phyloP scores from a whole-genome alignment of 2,888 invertebrate genomes.

The Bembecia ichneumoniformis region DNA sequence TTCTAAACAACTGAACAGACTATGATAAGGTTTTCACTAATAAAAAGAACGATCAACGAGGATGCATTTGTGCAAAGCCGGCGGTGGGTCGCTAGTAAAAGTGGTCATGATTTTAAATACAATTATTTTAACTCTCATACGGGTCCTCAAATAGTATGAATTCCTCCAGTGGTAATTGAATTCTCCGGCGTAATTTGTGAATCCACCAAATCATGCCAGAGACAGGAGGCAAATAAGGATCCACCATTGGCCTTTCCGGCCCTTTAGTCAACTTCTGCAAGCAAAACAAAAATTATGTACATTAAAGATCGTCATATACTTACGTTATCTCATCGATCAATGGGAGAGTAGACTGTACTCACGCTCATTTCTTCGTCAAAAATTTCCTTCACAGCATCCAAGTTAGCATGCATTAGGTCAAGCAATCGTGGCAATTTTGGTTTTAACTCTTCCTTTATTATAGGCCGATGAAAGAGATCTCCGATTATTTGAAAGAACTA shows the following conservation, averaged over 20 bases:
- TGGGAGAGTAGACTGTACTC: slow-evolving; percentile 5
- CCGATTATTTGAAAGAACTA: slow-evolving; percentile 82
- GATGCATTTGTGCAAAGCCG: no score
- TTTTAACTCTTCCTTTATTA: slow-evolving; percentile 80
- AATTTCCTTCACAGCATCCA: slow-evolving; percentile 76
- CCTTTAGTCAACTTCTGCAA: slow-evolving; percentile 48
- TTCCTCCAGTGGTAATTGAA: slow-evolving; percentile 73
- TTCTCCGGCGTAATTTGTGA: slow-evolving; percentile 74
- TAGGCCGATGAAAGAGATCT: slow-evolving; percentile 79
- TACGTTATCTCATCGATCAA: neutral
- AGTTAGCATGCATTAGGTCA: slow-evolving; percentile 74
- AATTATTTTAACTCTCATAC: slow-evolving; percentile 31
- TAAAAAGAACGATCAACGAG: no score
- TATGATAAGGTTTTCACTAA: no score
- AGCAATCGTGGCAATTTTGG: slow-evolving; percentile 78
- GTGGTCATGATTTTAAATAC: no score
- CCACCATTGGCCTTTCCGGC: slow-evolving; percentile 68
- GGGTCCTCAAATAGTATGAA: slow-evolving; percentile 77
- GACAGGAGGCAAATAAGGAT: slow-evolving; percentile 81
- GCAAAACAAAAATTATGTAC: slow-evolving; percentile 3
- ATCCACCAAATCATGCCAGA: slow-evolving; percentile 83
- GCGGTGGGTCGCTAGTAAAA: no score
- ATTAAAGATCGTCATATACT: no score
- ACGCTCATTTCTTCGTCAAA: slow-evolving; percentile 72
- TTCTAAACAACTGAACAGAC: no score